A percentile compares a stretch with the other conserved stretches of the same genome.
These are phyloP conservation scores for Cheilosia vernalis DNA, from an alignment of 2,888 invertebrate species.

Conservation along the genomic window DNA sequence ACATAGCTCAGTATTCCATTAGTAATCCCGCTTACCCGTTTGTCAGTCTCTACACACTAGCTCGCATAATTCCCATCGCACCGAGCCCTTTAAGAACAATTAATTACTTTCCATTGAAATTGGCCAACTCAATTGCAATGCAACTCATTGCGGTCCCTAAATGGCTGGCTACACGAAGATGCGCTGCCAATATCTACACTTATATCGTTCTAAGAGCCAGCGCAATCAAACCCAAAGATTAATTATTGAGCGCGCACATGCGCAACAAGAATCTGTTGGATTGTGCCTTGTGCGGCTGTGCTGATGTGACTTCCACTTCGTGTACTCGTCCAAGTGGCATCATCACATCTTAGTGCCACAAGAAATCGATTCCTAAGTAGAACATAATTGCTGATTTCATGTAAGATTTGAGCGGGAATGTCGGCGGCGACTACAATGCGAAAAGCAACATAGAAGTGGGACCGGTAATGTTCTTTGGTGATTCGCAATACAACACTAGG, in stretches of 20 bases:
- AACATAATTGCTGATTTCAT: slow-evolving; percentile 47
- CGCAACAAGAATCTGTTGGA: slow-evolving; percentile 21
- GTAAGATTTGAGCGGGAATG: slow-evolving; percentile 12
- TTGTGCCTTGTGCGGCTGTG: not conserved
- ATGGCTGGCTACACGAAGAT: slow-evolving; percentile 6
- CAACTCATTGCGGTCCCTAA: slow-evolving; percentile 29
- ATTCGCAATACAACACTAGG: not conserved
- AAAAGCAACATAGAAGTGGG: slow-evolving; percentile 5
- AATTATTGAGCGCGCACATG: slow-evolving; percentile 17
- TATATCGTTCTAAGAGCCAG: not conserved
- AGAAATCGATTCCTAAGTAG: slow-evolving; percentile 49
- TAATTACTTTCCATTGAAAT: slow-evolving; percentile 59
- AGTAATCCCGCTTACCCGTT: slow-evolving; percentile 12
- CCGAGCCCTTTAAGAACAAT: slow-evolving; percentile 24
- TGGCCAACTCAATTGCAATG: slow-evolving; percentile 27
- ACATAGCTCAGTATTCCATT: slow-evolving; percentile 14
- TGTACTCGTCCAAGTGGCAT: slow-evolving; percentile 12
- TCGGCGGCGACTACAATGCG: slow-evolving; percentile 23
- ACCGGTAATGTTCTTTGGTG: slow-evolving; percentile 14
- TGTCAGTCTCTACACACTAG: not conserved
- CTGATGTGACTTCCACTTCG: slow-evolving; percentile 1
- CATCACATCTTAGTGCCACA: slow-evolving; percentile 20
- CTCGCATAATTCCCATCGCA: slow-evolving; percentile 2
- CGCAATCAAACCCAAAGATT: slow-evolving; percentile 16
- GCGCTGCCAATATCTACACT: slow-evolving; percentile 1